phyloP scores from a whole-genome alignment of 1,140 invertebrate genomes.

The Papilio polyxenes region DNA sequence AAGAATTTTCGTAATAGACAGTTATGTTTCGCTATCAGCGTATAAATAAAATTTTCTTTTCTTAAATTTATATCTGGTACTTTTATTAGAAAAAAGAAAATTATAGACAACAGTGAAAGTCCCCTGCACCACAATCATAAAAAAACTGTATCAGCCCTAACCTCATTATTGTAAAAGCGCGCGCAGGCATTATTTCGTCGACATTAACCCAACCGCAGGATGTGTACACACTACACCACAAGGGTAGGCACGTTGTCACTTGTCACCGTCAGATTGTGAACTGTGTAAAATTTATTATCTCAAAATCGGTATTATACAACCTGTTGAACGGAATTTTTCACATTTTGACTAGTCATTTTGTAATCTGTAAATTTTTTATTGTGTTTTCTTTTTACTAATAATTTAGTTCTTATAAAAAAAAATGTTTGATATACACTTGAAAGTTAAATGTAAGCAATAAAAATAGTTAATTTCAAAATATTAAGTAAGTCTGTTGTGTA shows the following conservation, averaged over 20 bases:
- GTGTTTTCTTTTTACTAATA: no score
- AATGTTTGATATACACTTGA: no score
- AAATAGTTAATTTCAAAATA: no score
- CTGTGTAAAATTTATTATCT: background rate
- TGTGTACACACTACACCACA: constrained; percentile 33
- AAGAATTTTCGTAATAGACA: no score
- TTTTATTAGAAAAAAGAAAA: background rate
- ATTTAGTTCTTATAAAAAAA: no score
- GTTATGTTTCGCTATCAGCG: no score
- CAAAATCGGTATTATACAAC: background rate
- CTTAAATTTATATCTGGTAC: no score
- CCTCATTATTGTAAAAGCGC: constrained; percentile 31
- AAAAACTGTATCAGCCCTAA: background rate
- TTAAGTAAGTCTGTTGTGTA: background rate
- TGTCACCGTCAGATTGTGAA: background rate
- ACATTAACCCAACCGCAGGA: constrained; percentile 25
- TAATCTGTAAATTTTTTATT: no score
- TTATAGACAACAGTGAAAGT: background rate
- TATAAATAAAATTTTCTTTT: no score
- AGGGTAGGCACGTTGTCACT: background rate
- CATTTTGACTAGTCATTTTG: no score
- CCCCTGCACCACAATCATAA: background rate
- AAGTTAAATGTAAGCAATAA: no score
- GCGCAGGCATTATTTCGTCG: constrained; percentile 13
- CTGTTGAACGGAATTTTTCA: no score